These are phyloP conservation scores for Apis florea DNA, from an alignment of 1,140 invertebrate species.

Conservation along the genomic window DNA sequence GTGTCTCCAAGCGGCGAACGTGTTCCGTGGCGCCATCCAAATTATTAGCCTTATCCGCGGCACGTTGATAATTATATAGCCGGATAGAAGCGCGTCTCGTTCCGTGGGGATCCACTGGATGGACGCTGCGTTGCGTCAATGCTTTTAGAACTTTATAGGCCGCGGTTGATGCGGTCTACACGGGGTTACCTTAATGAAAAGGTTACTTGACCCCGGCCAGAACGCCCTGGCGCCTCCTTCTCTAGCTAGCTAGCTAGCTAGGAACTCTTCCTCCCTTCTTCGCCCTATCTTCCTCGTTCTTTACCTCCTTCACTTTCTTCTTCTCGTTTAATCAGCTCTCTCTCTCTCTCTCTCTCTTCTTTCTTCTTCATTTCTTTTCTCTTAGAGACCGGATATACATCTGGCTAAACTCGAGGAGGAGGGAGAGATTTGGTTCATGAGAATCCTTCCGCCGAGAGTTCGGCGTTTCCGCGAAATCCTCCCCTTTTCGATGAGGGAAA, in stretches of 20 bases:
- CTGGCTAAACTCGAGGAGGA: constrained; percentile 11
- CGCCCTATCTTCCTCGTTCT: not conserved
- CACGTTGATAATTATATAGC: constrained; percentile 73
- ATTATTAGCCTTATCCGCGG: constrained; percentile 74
- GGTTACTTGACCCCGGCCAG: constrained; percentile 78
- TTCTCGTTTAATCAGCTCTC: not conserved
- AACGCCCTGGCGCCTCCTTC: constrained; percentile 78
- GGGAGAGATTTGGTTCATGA: constrained; percentile 58
- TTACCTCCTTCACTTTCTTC: not conserved
- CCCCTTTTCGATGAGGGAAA: constrained; percentile 45
- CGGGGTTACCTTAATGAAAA: constrained; percentile 79
- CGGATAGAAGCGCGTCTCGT: constrained; percentile 31
- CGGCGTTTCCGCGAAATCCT: constrained; percentile 58
- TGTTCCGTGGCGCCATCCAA: constrained; percentile 74
- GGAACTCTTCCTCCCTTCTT: not conserved
- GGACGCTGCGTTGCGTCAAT: constrained; percentile 73
- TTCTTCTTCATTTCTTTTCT: too few species aligned
- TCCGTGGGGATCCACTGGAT: constrained; percentile 56
- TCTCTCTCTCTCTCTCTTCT: not conserved
- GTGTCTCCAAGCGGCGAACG: constrained; percentile 65
- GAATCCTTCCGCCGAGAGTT: constrained; percentile 48
- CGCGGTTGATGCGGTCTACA: constrained; percentile 66
- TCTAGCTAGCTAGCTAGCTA: constrained; percentile 44
- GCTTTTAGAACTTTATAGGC: constrained; percentile 73
- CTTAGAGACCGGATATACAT: constrained; percentile 26